Conservation (phyloP, 2,888 invertebrate species). For the Orthonychiurus folsomi region DNA sequence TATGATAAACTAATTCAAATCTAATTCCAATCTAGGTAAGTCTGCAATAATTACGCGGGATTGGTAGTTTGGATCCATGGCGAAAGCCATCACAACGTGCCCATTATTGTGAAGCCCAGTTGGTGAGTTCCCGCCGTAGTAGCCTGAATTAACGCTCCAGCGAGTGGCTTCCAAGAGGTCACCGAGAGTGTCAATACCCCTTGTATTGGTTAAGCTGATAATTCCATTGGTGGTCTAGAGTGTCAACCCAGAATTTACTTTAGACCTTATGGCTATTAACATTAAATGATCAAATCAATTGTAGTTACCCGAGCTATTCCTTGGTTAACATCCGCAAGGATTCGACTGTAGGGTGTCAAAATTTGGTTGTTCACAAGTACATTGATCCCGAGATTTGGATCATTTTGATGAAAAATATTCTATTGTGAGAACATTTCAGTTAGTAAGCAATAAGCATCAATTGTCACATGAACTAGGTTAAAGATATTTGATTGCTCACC, state of each 20-base stretch:
- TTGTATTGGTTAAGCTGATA: too few species aligned
- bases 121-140: slow-evolving; percentile 54
- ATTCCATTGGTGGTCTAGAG: too few species aligned
- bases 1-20: not conserved
- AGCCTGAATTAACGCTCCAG: slow-evolving; percentile 40
- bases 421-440: not conserved
- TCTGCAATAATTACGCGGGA: slow-evolving; percentile 51
- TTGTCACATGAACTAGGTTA: not conserved
- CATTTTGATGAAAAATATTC: slow-evolving; percentile 8
- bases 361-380: slow-evolving; percentile 5
- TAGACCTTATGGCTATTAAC: not conserved
- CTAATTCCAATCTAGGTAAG: not conserved
- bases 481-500: not conserved
- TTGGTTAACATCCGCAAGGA: slow-evolving; percentile 60
- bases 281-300: not conserved
- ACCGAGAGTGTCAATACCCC: slow-evolving; percentile 67
- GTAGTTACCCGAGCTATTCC: not conserved
- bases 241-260: too few species aligned
- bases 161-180: slow-evolving; percentile 65
- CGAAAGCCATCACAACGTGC: slow-evolving; percentile 64
- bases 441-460: not conserved
- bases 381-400: slow-evolving; percentile 9
- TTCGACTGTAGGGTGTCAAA: slow-evolving; percentile 50
- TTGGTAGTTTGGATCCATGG: slow-evolving; percentile 70
- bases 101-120: slow-evolving; percentile 68